Percentiles rank a stretch among this genome's conserved stretches.
phyloP scores from a whole-genome alignment of 2,113 vertebrate genomes.

The Myotis davidii region DNA sequence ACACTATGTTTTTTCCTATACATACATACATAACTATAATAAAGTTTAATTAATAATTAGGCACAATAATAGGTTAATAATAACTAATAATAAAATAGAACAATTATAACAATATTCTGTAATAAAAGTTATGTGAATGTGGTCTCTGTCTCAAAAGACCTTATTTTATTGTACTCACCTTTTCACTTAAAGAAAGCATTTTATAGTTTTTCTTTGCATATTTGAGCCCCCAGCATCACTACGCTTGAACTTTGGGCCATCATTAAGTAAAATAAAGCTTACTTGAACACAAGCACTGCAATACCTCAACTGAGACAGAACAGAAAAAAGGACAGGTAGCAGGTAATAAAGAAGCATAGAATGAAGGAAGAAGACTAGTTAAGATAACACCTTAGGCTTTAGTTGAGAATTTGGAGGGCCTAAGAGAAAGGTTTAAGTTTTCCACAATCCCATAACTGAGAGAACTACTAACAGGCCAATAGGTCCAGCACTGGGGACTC shows the following conservation, averaged over 20 bases:
- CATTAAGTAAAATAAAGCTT: not conserved
- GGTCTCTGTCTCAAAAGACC: not conserved
- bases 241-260: not conserved
- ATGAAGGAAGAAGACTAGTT: too few species aligned
- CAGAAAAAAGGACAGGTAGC: too few species aligned
- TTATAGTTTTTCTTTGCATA: not conserved
- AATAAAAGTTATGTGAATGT: not conserved
- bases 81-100: not conserved
- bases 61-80: not conserved
- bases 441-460: not conserved
- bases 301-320: not conserved
- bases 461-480: too few species aligned
- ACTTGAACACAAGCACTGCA: not conserved
- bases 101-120: not conserved
- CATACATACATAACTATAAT: not conserved
- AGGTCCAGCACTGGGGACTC: not conserved
- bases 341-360: too few species aligned
- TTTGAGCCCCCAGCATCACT: not conserved
- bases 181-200: not conserved
- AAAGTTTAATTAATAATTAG: not conserved
- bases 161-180: not conserved
- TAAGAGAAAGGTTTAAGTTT: too few species aligned
- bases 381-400: too few species aligned
- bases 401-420: too few species aligned
- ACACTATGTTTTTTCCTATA: not conserved